Conservation (phyloP, 2,888 invertebrate genomes). For the Brenthis ino region DNA sequence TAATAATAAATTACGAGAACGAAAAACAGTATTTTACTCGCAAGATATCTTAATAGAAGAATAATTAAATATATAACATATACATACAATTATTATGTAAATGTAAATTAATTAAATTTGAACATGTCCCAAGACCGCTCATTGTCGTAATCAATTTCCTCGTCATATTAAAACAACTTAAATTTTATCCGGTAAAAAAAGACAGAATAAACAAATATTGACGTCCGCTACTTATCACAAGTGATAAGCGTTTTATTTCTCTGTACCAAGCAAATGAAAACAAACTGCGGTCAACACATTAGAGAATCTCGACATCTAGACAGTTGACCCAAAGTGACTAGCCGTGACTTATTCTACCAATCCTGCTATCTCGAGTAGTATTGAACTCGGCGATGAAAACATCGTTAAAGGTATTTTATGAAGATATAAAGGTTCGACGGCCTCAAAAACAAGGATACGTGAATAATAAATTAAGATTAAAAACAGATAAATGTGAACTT, state of each 20-base stretch:
- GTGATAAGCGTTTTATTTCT: conserved; percentile 46
- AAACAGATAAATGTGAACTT: conserved; percentile 4
- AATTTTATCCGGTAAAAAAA: conserved; percentile 43
- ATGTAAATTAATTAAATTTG: conserved; percentile 9
- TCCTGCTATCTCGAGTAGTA: conserved; percentile 30
- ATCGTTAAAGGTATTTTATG: conserved; percentile 30
- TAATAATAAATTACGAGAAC: background rate
- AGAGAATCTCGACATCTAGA: conserved; percentile 39
- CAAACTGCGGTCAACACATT: conserved; percentile 35
- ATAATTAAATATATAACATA: background rate
- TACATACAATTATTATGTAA: conserved; percentile 7
- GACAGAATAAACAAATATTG: conserved; percentile 56
- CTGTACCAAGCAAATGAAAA: conserved; percentile 45
- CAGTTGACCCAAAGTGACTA: conserved; percentile 42
- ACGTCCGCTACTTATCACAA: conserved; percentile 51
- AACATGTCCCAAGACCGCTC: conserved; percentile 24
- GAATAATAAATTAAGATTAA: conserved; percentile 19
- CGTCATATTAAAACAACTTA: conserved; percentile 23
- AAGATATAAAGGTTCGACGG: conserved; percentile 28
- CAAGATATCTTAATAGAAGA: background rate
- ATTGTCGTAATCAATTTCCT: conserved; percentile 54
- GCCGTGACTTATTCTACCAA: conserved; percentile 22
- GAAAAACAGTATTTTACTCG: too few relatives aligned
- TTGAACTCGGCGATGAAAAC: conserved; percentile 36
- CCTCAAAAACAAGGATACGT: conserved; percentile 21